phyloP scores from a whole-genome alignment of 2,797 vertebrate genomes.

The Sebastes melanostomus region DNA sequence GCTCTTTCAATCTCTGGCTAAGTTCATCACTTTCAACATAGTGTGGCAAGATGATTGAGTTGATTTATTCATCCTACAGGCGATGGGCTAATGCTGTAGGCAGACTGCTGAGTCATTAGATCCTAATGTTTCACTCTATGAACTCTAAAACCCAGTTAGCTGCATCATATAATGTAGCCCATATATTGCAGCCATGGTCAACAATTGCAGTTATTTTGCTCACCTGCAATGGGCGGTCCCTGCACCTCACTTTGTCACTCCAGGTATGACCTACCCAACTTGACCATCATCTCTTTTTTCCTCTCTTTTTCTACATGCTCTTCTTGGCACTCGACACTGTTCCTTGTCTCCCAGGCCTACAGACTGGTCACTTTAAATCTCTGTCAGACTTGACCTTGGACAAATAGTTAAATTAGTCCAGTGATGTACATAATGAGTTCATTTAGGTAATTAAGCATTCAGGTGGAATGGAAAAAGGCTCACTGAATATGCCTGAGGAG shows the following conservation, averaged over 20 bases:
- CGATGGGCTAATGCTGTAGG: constrained; percentile 6
- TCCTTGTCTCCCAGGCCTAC: constrained; percentile 66
- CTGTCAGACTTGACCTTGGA: constrained; percentile 82
- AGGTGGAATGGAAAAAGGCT: constrained; percentile 75
- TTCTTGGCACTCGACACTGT: constrained; percentile 47
- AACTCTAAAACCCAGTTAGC: not conserved
- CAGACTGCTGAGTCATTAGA: constrained; percentile 37
- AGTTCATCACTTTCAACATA: constrained; percentile 38
- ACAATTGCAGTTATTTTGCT: not conserved
- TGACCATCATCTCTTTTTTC: not conserved
- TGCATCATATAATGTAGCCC: not conserved
- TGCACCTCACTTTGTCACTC: not conserved
- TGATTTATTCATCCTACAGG: constrained; percentile 51
- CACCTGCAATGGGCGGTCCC: not conserved
- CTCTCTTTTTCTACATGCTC: constrained; percentile 17
- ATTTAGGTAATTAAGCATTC: constrained; percentile 85
- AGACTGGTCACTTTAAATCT: constrained; percentile 81
- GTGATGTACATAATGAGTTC: constrained; percentile 82
- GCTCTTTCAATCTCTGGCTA: constrained; percentile 36
- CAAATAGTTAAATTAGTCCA: constrained; percentile 80
- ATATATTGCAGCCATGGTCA: not conserved
- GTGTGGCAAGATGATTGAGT: constrained; percentile 33
- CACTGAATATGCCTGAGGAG: constrained; percentile 74
- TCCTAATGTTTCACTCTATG: constrained; percentile 1
- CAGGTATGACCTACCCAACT: constrained; percentile 23